A percentile compares a stretch with the other conserved stretches of the same genome.
Conservation (phyloP, 2,113 vertebrate species). For the Rhineura floridana region DNA sequence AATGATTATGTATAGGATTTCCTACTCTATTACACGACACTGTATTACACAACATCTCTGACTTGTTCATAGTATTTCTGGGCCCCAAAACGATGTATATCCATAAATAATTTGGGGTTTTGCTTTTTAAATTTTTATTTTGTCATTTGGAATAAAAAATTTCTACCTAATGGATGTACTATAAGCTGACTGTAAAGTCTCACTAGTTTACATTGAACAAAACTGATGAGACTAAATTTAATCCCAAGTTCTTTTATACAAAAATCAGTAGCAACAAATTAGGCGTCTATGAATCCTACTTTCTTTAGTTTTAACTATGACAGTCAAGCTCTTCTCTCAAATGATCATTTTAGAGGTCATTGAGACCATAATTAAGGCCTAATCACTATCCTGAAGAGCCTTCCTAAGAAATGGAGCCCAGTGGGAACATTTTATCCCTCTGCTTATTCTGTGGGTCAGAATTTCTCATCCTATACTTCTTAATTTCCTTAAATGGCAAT, state of each 20-base stretch:
- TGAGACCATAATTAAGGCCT: conserved; percentile 73
- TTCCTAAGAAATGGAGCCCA: conserved; percentile 79
- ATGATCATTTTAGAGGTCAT: conserved; percentile 76
- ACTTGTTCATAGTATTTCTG: background rate
- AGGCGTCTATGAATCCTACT: conserved; percentile 52
- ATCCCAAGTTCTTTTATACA: conserved; percentile 18
- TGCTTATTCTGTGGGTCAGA: conserved; percentile 77
- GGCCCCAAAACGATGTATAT: background rate
- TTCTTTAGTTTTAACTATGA: conserved; percentile 71
- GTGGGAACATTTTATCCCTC: conserved; percentile 76
- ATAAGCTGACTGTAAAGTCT: background rate
- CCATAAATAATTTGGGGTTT: conserved; percentile 33
- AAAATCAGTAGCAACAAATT: conserved; percentile 52
- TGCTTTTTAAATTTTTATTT: conserved; percentile 8
- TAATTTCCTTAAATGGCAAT: conserved; percentile 82
- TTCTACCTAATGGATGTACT: background rate
- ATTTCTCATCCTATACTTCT: conserved; percentile 79
- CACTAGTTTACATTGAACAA: conserved; percentile 31
- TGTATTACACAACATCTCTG: background rate
- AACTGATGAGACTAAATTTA: conserved; percentile 48
- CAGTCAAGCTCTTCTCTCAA: conserved; percentile 67
- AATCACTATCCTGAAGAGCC: conserved; percentile 74
- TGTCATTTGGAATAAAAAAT: conserved; percentile 29
- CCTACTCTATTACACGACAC: background rate
- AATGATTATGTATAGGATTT: background rate